Conservation (phyloP, 2,888 invertebrate genomes). For the Acrocera orbiculus region DNA sequence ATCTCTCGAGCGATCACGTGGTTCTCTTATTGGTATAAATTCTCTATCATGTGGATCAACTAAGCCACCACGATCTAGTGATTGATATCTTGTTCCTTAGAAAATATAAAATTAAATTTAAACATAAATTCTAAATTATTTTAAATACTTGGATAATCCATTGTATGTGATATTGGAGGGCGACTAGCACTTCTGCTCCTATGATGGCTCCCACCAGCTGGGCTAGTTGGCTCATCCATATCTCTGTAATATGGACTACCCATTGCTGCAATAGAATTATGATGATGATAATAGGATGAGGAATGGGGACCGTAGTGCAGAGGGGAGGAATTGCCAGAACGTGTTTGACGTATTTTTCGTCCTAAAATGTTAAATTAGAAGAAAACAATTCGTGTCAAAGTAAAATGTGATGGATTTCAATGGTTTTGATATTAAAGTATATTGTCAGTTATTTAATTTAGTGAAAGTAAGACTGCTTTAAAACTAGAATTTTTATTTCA, state of each 20-base stretch:
- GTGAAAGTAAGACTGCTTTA: too few relatives aligned
- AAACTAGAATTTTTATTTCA: too few relatives aligned
- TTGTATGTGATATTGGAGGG: conserved; percentile 41
- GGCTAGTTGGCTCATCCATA: conserved; percentile 71
- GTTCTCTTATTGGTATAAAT: conserved; percentile 68
- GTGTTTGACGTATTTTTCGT: conserved; percentile 20
- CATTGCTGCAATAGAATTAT: conserved; percentile 34
- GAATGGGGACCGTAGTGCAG: conserved; percentile 22
- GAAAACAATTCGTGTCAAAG: conserved; percentile 7
- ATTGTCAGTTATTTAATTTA: too few relatives aligned
- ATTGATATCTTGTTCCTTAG: conserved; percentile 42
- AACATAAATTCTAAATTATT: not conserved
- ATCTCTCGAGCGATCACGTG: conserved; percentile 48
- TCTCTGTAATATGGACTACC: conserved; percentile 53
- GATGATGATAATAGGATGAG: conserved; percentile 34
- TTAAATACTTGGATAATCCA: conserved; percentile 38
- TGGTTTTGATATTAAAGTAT: not conserved
- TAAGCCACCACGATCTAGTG: conserved; percentile 50
- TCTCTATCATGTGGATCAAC: conserved; percentile 65
- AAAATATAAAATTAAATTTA: too few relatives aligned
- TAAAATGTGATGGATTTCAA: too few relatives aligned
- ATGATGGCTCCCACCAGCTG: conserved; percentile 67
- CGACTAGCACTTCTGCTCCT: conserved; percentile 67
- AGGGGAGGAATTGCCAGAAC: conserved; percentile 20
- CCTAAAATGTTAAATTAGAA: conserved; percentile 16